Base-by-base conservation (phyloP, 1,140 invertebrate species). In the Thaumetopoea pityocampa region DNA sequence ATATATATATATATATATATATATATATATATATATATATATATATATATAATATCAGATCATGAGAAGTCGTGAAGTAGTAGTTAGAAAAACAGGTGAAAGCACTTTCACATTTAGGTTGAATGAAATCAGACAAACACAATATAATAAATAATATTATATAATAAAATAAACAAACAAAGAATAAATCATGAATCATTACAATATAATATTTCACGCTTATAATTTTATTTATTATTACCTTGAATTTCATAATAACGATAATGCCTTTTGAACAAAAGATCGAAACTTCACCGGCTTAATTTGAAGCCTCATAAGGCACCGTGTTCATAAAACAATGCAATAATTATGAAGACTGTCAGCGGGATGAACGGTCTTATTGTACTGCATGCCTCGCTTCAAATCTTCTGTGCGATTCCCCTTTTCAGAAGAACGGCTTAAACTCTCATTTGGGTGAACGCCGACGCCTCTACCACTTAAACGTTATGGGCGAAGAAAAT, bases 371-470 rank as follows among this genome's bases (percentile, higher is more conserved):
- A 60, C 61, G 55, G 40, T 45, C 50, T 38, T 44, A 77, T 78
- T 78, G 73, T 78, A 32, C 11, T 10, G 41, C 42, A 42, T 53
- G 38, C 51, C 54, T 51, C 50, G 58, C 57, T 55, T 67, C 44
- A 77, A 79, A 78, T 76, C 74, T 82, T 69, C 67, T 71, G 70
- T 67, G 59, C 63, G 67, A 70, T 71, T 71, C 65, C 44, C 65
- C 64, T 62, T 71, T 71, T 70, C 67, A 74, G 60, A 55, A 57
- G 55, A 62, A 76, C 51, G 63, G 68, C 63, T 79, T 79, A 76
- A 76, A 77, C 72, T 70, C 67, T 77, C 74, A 77, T 80, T 80
- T 77, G 72, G 60, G 32, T 51, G 38, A 58, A 64, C 51, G 62
- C 53, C 71, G 55, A 57, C 69, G 61, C 59, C 59, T 65, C 43